Conservation (phyloP, 2,113 vertebrate genomes). For the Heterotilapia buettikoferi region DNA sequence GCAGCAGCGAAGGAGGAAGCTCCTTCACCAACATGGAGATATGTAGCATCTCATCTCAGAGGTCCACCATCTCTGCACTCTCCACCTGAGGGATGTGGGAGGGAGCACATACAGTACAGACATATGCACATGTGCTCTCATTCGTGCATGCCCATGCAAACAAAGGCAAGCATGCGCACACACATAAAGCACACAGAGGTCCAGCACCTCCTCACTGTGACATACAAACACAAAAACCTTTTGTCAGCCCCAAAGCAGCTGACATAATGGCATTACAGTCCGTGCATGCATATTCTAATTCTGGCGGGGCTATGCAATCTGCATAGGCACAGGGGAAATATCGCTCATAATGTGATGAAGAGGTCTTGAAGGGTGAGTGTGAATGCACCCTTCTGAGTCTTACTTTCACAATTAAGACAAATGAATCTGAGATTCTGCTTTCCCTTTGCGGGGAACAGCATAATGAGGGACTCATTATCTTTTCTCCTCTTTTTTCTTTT, state of each 20-base stretch:
- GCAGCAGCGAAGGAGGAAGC: slow-evolving; percentile 86
- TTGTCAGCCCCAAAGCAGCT: background rate
- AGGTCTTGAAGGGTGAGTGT: background rate
- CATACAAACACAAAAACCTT: background rate
- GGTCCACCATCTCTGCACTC: slow-evolving; percentile 85
- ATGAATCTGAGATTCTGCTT: background rate
- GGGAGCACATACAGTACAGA: background rate
- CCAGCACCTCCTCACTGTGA: background rate
- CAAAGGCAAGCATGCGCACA: background rate
- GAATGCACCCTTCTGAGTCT: background rate
- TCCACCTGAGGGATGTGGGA: slow-evolving; percentile 77
- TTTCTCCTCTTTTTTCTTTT: background rate
- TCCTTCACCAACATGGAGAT: slow-evolving; percentile 98
- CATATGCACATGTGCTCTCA: background rate
- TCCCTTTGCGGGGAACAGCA: background rate
- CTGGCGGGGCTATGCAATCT: background rate
- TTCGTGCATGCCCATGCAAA: background rate
- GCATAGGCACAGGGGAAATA: background rate
- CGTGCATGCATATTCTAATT: background rate
- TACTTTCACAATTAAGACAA: background rate
- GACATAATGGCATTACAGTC: background rate
- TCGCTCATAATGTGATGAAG: background rate
- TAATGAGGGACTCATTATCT: background rate
- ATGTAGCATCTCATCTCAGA: slow-evolving; percentile 90
- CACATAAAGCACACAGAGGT: background rate